Evolutionary conservation across 2,797 vertebrate species (phyloP), one percentile per base, ranked within the genome.

Genomic region (Thamnophis elegans): DNA sequence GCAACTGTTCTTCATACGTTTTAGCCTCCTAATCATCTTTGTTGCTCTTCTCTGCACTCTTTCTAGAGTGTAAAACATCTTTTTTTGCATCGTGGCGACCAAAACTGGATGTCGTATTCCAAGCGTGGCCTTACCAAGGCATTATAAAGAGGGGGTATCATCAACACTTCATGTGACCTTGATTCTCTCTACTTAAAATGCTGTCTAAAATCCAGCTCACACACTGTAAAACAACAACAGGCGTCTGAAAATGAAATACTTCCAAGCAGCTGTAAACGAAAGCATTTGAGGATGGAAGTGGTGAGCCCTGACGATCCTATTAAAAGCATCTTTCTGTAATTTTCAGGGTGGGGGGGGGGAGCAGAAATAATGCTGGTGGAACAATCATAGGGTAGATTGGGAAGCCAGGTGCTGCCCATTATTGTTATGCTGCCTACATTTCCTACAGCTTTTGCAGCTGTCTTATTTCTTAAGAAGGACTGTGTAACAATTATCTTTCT

Each of bases 391-490:
- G 94, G 86, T 73, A 90, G 93, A 95, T 10, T 93, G 87, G 95
- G 94, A 97, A 95, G 93, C 92, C 96, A 97, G 96, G 96, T 95
- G 96, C 91, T 95, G 92, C 47, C 78, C 55, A 87, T 91, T 92
- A 95, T 94, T 96, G 90, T 96, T 93, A 95, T 95, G 95, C 94
- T 93, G 89, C 88, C 89, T 94, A 91, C 93, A 94, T 92, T 95
- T 25, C 91, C 94, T 92, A 93, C 1, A 92, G 91, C 91, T 95
- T 94, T 28, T 96, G 94, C 92, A 95, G 92, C 95, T 97, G 96
- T 92, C 94, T 96, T 95, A 95, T 95, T 88, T 94, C 78, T 90
- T 78, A 90, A 90, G 42, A 85, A 62, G 73, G 91, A 86, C 0
- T n/a, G 56, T 92, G 53, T 87, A 93, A 92, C 47, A 95, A 96